Percentiles rank a stretch among this genome's conserved stretches.
Conservation (phyloP, 2,113 vertebrate species). For the Irena cyanogastra region DNA sequence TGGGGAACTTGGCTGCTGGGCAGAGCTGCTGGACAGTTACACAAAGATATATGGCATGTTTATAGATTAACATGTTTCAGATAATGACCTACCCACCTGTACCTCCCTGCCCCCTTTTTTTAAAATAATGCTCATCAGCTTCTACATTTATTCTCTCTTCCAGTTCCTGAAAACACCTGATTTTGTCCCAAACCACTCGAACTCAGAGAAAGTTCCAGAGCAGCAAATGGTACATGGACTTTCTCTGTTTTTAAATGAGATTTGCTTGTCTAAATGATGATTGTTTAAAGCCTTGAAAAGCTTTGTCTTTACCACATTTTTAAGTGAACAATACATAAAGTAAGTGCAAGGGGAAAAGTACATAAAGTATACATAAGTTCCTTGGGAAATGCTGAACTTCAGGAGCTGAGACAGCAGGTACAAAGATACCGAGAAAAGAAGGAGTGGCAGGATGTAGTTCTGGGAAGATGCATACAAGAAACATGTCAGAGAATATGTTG, state of each 20-base stretch:
- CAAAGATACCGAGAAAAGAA: not conserved
- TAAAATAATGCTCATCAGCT: not conserved
- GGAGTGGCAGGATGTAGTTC: not conserved
- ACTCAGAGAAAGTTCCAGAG: not conserved
- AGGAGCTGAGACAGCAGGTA: not conserved
- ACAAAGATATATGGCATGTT: not conserved
- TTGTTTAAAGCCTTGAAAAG: not conserved
- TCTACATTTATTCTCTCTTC: not conserved
- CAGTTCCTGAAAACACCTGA: not conserved
- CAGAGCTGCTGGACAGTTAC: not conserved
- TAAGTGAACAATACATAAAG: not conserved
- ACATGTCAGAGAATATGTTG: not conserved
- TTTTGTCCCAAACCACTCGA: not conserved
- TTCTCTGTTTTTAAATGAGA: not conserved
- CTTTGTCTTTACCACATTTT: not conserved
- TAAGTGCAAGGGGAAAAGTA: not conserved
- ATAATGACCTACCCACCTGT: not conserved
- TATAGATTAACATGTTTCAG: not conserved
- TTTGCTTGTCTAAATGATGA: not conserved
- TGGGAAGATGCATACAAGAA: not conserved
- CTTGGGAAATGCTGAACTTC: not conserved
- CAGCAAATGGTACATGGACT: accelerated
- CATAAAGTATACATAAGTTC: accelerated
- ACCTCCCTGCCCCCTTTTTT: accelerated
- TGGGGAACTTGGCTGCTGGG: not conserved